Conservation (phyloP, 2,113 vertebrate species). For the Rhea pennata region DNA sequence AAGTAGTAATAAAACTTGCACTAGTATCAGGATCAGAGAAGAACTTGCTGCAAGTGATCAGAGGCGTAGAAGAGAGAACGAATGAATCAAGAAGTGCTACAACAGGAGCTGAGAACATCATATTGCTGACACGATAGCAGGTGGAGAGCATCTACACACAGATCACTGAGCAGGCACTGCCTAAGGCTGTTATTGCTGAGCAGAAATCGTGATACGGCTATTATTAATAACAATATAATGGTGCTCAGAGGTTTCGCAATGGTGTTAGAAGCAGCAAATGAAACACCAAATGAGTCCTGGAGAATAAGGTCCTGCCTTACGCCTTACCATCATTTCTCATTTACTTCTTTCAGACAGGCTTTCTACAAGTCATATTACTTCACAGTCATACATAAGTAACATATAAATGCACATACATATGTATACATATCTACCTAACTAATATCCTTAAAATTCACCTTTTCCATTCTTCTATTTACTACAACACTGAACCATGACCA, state of each 20-base stretch:
- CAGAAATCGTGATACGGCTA: slow-evolving; percentile 29
- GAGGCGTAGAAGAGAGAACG: slow-evolving; percentile 12
- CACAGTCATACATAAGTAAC: background rate
- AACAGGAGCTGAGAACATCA: background rate
- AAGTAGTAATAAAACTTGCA: background rate
- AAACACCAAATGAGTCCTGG: background rate
- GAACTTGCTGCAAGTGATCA: background rate
- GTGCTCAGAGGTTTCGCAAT: background rate
- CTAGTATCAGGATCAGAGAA: background rate
- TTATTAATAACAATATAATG: slow-evolving; percentile 44
- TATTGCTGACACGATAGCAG: slow-evolving; percentile 25
- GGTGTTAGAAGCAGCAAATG: slow-evolving; percentile 26
- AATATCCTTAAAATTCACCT: background rate
- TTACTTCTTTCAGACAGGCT: background rate
- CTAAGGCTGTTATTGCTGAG: slow-evolving; percentile 57
- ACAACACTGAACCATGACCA: background rate
- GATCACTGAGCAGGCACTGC: slow-evolving; percentile 43
- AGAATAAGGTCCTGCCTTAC: background rate
- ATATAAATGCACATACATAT: background rate
- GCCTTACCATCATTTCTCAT: background rate
- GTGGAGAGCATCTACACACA: background rate
- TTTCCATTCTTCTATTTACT: background rate
- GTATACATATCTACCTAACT: background rate
- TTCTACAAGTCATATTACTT: background rate
- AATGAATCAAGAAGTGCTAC: slow-evolving; percentile 28